Base-by-base conservation (phyloP, 2,797 vertebrate genomes). In the Neomorphus geoffroyi region DNA sequence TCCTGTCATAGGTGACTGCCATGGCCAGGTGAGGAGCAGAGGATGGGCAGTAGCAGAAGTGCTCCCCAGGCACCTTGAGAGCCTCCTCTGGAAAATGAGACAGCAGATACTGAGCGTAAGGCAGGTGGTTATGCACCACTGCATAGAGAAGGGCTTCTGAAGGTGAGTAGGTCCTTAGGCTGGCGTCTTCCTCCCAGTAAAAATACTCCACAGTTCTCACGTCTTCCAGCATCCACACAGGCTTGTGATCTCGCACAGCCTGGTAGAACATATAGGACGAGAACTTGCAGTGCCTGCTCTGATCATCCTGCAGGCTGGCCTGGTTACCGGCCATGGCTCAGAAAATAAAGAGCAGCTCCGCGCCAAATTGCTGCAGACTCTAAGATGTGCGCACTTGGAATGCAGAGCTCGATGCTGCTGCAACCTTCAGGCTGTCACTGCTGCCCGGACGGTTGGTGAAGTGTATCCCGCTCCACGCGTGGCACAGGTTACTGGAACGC, bases 121-220 rank as follows among this genome's bases (percentile, higher is more conserved):
- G n/a, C n/a, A n/a, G n/a, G n/a, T n/a, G n/a, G n/a, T n/a, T n/a
- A n/a, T n/a, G n/a, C n/a, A n/a, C n/a, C n/a, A n/a, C n/a, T n/a
- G n/a, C n/a, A n/a, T 98, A 98, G n/a, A n/a, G n/a, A 85, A 99
- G 95, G 45, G 99, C 99, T 97, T 99, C 98, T 10, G 99, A 98
- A 30, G 99, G 98, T 41, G 94, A 98, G 89, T 98, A 99, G 4
- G 96, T 98, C 88, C 98, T 96, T 79, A 97, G 97, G 80, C 96
- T 94, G 58, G 97, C 96, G 86, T 98, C 98, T 78, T 98, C 98
- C 78, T 98, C 98, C 97, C 97, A 98, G 92, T 98, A 98, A 58
- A 98, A 98, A 50, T 98, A 98, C 80, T 98, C 98, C 98, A 98
- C 99, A 23, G 98, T 98, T 94, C 98, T 98, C 97, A 99, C 99